Percentiles rank a stretch among this genome's conserved stretches.
Evolutionary conservation across 2,797 vertebrate genomes (phyloP).

Genomic region (Spinus pinus): DNA sequence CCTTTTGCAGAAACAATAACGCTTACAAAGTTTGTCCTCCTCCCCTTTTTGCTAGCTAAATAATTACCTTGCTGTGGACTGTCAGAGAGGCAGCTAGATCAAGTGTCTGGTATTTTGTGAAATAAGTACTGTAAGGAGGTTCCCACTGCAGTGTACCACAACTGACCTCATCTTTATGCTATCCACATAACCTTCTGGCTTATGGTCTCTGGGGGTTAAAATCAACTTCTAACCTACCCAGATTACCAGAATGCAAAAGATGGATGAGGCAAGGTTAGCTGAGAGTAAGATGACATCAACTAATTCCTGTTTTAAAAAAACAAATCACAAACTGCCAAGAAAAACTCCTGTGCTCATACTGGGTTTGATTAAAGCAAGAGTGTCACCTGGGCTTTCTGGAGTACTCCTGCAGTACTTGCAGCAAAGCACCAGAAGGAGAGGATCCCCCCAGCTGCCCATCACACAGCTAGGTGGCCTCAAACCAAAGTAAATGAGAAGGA

Average conservation of each 20-base stretch:
- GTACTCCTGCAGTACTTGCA: rapidly evolving
- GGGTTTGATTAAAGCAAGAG: neutral
- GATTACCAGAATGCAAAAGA: neutral
- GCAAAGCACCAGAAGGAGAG: neutral
- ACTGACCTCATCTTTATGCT: neutral
- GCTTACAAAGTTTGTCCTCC: neutral
- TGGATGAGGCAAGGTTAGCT: neutral
- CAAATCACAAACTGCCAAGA: neutral
- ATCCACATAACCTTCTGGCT: neutral
- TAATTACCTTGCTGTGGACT: neutral
- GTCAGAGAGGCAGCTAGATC: neutral
- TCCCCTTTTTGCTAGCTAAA: neutral
- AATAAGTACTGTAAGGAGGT: neutral
- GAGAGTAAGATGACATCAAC: neutral
- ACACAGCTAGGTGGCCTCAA: neutral
- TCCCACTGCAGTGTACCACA: neutral
- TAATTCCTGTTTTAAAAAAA: neutral
- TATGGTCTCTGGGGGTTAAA: neutral
- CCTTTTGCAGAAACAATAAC: neutral
- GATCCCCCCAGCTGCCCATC: neutral
- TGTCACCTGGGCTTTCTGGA: neutral
- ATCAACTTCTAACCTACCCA: neutral
- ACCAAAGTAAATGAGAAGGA: neutral
- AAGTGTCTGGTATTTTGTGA: neutral
- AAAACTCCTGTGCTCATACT: neutral